A percentile compares a stretch with the other conserved stretches of the same genome.
Evolutionary conservation across 2,113 vertebrate genomes (phyloP).

Genomic region (Saguinus midas): DNA sequence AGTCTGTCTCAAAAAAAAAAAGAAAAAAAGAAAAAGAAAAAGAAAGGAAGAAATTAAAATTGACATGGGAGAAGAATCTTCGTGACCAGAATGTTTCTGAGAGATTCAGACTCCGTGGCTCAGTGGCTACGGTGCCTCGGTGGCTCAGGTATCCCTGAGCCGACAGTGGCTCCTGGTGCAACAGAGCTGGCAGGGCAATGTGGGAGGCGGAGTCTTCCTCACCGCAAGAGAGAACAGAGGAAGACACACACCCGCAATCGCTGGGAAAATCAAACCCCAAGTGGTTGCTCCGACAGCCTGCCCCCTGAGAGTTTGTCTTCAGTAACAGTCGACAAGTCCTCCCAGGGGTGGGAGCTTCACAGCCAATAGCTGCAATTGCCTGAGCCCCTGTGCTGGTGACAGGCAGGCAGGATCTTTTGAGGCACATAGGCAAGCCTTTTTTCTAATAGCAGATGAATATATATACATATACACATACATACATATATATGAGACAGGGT

Average conservation of each 20-base stretch:
- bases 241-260: accelerated
- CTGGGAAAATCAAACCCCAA: not conserved
- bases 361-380: not conserved
- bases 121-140: accelerated
- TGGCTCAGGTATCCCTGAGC: not conserved
- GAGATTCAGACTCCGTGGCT: not conserved
- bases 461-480: not conserved
- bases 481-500: no score
- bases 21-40: no score
- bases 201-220: not conserved
- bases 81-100: not conserved
- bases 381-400: no score
- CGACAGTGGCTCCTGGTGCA: not conserved
- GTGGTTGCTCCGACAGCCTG: not conserved
- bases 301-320: not conserved
- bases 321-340: not conserved
- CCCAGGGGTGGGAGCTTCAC: not conserved
- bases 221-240: not conserved
- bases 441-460: not conserved
- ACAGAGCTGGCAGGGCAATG: not conserved
- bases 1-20: no score
- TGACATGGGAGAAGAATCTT: not conserved
- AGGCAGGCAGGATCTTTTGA: accelerated
- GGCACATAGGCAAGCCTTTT: not conserved
- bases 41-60: not conserved